Evolutionary conservation across 53 echinoderm and acorn worm species (phyloP), one percentile per base, ranked within the genome.

Genomic region (Pentamera pediparva): DNA sequence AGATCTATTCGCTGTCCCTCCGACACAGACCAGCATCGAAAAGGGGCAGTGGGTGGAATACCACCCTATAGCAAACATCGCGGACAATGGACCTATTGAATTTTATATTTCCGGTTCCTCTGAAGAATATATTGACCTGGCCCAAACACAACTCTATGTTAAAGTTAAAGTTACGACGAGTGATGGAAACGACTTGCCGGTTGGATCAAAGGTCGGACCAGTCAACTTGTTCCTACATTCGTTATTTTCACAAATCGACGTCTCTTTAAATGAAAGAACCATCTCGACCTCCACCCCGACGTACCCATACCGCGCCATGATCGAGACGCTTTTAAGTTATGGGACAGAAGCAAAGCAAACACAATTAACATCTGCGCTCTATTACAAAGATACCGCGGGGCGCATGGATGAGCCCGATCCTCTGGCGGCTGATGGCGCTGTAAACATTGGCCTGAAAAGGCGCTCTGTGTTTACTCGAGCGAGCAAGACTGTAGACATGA

Each of bases 1-100:
- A 8, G 81, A 91, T 67, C 52, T 89, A 4, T 85, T 88, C 37
- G 35, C 69, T 0, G 15, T 89, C 0, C 89, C 89, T 37, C 89
- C 89, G 0, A 86, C 89, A 1, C 85, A 89, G 26, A 82, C 82
- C 5, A 84, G 82, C 37, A 82, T 82, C 24, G 79, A 78, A 22
- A 64, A 82, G 11, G 78, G 83, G 0, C 77, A 87, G 41, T 84
- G 70, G 75, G 65, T 79, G 4, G 78, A 84, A 28, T 91, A 65
- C 39, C 84, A 81, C 50, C 91, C 86, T 12, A 81, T 84, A 0
- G 61, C 84, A 5, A 76, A 71, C 21, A 63, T 75, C 32, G 18
- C 65, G 2, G 85, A 85, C 17, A 38, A n/a, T 28, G 74, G 64
- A 10, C 79, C 85, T 1, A 41, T 85, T 0, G 79, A 85, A 38